A percentile compares a stretch with the other conserved stretches of the same genome.
Evolutionary conservation across 1,140 invertebrate species (phyloP).

Genomic region (Drosophila littoralis): DNA sequence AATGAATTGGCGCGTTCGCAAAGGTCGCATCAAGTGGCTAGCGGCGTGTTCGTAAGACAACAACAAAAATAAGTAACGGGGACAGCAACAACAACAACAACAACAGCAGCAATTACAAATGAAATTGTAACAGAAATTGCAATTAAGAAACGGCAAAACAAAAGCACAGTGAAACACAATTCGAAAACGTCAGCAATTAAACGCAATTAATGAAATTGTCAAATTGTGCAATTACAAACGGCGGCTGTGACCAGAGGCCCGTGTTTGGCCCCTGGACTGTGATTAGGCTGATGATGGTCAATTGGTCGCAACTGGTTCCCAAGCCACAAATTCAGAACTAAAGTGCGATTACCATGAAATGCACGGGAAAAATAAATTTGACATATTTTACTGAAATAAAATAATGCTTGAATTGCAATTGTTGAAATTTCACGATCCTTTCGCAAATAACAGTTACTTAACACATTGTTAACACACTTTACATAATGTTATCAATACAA

Average conservation of each 20-base stretch:
- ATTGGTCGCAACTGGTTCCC: constrained; percentile 39
- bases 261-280: neutral
- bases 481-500: neutral
- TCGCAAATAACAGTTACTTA: neutral
- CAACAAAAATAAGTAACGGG: constrained; percentile 10
- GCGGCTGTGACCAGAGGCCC: constrained; percentile 17
- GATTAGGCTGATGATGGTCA: constrained; percentile 27
- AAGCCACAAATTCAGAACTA: neutral
- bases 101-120: constrained; percentile 56
- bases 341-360: neutral
- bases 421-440: neutral
- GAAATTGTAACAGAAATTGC: constrained; percentile 72
- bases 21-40: constrained; percentile 49
- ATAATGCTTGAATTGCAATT: neutral
- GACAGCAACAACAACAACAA: constrained; percentile 14
- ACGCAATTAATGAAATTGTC: constrained; percentile 75
- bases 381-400: too few relatives aligned
- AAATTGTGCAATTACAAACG: constrained; percentile 74
- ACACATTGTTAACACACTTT: too few relatives aligned
- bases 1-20: constrained; percentile 59
- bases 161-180: constrained; percentile 54
- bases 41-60: constrained; percentile 17
- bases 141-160: constrained; percentile 65
- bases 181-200: constrained; percentile 72
- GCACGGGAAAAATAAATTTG: too few relatives aligned